phyloP scores from a whole-genome alignment of 64 coral and sea anemone species.

The Pocillopora damicornis region DNA sequence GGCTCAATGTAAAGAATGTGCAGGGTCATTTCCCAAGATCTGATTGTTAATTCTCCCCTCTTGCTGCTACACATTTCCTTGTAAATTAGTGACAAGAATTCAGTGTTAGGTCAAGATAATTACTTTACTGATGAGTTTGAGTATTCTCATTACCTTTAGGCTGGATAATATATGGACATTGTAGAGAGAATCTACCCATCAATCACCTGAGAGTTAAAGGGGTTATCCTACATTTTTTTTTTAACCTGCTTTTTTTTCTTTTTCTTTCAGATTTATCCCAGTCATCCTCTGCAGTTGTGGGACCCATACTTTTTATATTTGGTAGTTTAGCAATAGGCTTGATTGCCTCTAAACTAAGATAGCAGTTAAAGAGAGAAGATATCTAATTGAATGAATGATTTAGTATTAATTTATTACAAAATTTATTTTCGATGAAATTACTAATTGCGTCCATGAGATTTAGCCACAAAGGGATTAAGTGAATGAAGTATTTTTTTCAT shows the following conservation, averaged over 20 bases:
- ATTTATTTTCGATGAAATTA: conserved; percentile 20
- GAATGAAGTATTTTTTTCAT: too few relatives aligned
- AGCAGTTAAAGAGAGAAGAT: conserved; percentile 9
- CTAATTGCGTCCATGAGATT: neutral
- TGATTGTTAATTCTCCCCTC: too few relatives aligned
- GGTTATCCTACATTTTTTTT: neutral
- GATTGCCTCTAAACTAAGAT: conserved; percentile 70
- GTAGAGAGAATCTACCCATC: too few relatives aligned
- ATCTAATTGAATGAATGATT: neutral
- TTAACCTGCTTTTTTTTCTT: neutral
- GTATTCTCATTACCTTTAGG: too few relatives aligned
- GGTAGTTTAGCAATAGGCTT: conserved; percentile 67
- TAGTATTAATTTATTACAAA: conserved; percentile 5
- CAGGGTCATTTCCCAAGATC: too few relatives aligned
- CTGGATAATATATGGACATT: neutral
- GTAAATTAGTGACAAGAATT: too few relatives aligned
- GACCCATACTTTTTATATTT: conserved; percentile 64
- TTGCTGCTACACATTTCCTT: too few relatives aligned
- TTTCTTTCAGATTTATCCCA: conserved; percentile 21
- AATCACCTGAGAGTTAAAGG: too few relatives aligned
- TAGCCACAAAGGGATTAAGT: neutral
- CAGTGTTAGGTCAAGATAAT: too few relatives aligned
- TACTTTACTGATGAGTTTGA: too few relatives aligned
- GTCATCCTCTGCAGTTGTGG: conserved; percentile 26
- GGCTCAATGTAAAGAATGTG: too few relatives aligned